A percentile compares a stretch with the other conserved stretches of the same genome.
Conservation (phyloP, 2,888 invertebrate genomes). For the Sympetrum striolatum region DNA sequence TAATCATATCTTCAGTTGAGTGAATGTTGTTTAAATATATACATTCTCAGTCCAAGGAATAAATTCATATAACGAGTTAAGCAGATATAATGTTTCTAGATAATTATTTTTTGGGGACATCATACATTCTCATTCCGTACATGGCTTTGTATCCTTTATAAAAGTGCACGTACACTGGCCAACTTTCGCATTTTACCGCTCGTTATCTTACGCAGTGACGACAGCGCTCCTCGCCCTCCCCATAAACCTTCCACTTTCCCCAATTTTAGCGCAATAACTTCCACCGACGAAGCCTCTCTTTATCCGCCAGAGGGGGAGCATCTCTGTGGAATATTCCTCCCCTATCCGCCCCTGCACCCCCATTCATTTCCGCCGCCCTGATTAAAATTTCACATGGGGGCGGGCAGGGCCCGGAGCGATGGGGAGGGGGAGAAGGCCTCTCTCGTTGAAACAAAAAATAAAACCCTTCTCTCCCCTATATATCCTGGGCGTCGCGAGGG, state of each 20-base stretch:
- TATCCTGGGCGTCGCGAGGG: not conserved
- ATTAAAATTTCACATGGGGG: not conserved
- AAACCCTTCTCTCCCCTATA: not conserved
- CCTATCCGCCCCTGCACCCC: not conserved
- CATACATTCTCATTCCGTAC: too few relatives aligned
- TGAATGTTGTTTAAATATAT: not conserved
- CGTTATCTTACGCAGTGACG: not conserved
- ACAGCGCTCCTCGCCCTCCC: not conserved
- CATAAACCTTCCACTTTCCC: not conserved
- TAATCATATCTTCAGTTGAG: not conserved
- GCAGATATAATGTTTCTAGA: too few relatives aligned
- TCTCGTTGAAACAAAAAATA: not conserved
- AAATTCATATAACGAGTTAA: too few relatives aligned
- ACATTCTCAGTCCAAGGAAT: too few relatives aligned
- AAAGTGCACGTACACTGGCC: too few relatives aligned
- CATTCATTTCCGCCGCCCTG: not conserved
- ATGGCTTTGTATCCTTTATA: too few relatives aligned
- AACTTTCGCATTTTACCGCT: too few relatives aligned
- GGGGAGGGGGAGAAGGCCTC: not conserved
- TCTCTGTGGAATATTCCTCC: not conserved
- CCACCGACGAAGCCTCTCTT: not conserved
- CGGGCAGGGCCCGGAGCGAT: not conserved
- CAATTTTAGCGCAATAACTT: not conserved
- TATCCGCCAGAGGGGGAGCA: not conserved
- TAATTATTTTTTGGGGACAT: too few relatives aligned